Conservation (phyloP, 2,797 vertebrate genomes). For the Myripristis jacobus region DNA sequence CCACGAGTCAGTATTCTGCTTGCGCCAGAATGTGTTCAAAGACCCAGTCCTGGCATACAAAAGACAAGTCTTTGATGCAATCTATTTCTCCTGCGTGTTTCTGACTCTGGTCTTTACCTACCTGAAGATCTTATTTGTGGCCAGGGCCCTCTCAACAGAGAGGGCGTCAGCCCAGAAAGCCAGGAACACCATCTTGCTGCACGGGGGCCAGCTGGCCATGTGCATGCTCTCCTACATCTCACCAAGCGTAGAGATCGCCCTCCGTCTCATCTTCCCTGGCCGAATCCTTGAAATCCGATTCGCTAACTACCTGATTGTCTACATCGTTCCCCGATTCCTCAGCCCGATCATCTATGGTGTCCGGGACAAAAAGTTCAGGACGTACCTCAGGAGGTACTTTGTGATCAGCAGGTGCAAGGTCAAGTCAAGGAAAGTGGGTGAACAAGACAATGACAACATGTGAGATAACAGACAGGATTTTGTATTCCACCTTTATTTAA, state of each 20-base stretch:
- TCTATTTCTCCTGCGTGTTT: constrained; percentile 82
- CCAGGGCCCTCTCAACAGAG: constrained; percentile 65
- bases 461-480: neutral
- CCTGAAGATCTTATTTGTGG: constrained; percentile 73
- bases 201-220: constrained; percentile 82
- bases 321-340: constrained; percentile 81
- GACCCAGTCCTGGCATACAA: constrained; percentile 69
- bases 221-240: constrained; percentile 84
- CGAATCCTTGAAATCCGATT: constrained; percentile 74
- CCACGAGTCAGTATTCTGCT: constrained; percentile 73
- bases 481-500: neutral
- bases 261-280: constrained; percentile 72
- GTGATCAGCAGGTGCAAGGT: constrained; percentile 32
- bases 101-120: constrained; percentile 81
- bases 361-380: constrained; percentile 78
- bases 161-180: constrained; percentile 68
- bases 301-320: constrained; percentile 79
- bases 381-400: constrained; percentile 68
- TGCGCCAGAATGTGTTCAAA: constrained; percentile 79
- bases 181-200: constrained; percentile 83
- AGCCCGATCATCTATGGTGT: constrained; percentile 82
- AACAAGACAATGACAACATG: neutral
- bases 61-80: constrained; percentile 72
- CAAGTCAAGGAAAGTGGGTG: neutral
- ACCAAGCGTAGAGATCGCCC: constrained; percentile 73